phyloP scores from a whole-genome alignment of 2,797 vertebrate genomes.

The Rhabdophis nuchalis region DNA sequence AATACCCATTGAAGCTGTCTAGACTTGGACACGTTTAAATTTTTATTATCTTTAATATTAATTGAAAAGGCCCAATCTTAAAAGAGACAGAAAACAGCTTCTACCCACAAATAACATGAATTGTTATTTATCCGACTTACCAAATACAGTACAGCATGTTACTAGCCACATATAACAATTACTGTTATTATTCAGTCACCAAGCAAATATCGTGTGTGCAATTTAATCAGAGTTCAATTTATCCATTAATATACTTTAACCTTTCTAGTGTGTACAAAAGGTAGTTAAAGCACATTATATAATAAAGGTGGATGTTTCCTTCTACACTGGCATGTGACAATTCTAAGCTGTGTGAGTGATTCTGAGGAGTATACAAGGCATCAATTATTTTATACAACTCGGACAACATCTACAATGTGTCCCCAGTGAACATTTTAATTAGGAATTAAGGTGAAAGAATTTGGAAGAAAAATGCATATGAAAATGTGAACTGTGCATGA shows the following conservation, averaged over 20 bases:
- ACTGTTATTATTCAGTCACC: background rate
- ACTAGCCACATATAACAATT: background rate
- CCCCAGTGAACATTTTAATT: background rate
- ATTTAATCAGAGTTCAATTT: conserved; percentile 9
- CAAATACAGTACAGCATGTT: background rate
- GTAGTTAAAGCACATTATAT: background rate
- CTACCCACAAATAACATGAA: background rate
- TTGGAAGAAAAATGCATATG: background rate
- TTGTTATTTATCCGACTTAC: background rate
- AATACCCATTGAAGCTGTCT: background rate
- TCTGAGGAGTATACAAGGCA: background rate
- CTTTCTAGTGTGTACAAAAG: background rate
- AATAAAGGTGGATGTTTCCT: background rate
- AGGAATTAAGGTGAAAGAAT: background rate
- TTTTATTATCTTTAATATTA: background rate
- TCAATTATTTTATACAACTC: background rate
- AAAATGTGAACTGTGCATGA: background rate
- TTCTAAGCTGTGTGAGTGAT: background rate
- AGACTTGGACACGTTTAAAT: background rate
- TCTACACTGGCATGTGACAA: background rate
- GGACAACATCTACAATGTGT: background rate
- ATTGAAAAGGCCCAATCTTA: background rate
- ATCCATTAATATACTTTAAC: conserved; percentile 21
- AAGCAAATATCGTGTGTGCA: background rate
- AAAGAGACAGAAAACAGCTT: background rate